These are phyloP conservation scores for Rhea pennata DNA, from an alignment of 2,113 vertebrate species.

Conservation along the genomic window DNA sequence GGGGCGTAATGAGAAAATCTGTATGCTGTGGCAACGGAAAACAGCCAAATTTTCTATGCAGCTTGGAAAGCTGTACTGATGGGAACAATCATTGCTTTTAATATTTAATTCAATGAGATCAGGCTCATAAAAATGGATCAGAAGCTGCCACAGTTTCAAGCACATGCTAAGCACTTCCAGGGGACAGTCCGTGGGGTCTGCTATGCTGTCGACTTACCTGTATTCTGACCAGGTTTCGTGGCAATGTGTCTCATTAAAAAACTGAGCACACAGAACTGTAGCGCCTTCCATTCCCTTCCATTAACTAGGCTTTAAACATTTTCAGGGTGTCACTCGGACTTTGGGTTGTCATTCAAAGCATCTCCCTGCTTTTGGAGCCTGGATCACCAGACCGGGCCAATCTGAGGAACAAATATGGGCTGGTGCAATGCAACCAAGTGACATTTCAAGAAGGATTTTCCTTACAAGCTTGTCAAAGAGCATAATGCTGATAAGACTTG, in stretches of 20 bases:
- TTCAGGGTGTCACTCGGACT: background rate
- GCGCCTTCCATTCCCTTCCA: background rate
- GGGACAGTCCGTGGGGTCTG: background rate
- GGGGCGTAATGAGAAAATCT: background rate
- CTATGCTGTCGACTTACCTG: rapidly evolving
- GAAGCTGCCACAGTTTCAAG: background rate
- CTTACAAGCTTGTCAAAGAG: background rate
- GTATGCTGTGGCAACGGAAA: background rate
- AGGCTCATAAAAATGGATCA: background rate
- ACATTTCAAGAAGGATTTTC: background rate
- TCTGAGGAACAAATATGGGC: background rate
- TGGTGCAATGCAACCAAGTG: background rate
- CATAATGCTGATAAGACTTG: background rate
- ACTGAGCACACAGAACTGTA: background rate
- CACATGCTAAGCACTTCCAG: rapidly evolving
- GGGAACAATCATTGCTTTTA: background rate
- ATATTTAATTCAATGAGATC: background rate
- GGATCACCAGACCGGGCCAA: background rate
- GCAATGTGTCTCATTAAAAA: background rate
- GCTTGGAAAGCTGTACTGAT: background rate
- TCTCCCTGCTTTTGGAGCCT: background rate
- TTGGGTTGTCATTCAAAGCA: background rate
- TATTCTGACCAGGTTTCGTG: background rate
- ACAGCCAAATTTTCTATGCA: background rate
- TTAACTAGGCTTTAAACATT: background rate